A percentile compares a stretch with the other conserved stretches of the same genome.
Evolutionary conservation across 1,140 invertebrate species (phyloP).

Genomic region (Dreissena polymorpha): DNA sequence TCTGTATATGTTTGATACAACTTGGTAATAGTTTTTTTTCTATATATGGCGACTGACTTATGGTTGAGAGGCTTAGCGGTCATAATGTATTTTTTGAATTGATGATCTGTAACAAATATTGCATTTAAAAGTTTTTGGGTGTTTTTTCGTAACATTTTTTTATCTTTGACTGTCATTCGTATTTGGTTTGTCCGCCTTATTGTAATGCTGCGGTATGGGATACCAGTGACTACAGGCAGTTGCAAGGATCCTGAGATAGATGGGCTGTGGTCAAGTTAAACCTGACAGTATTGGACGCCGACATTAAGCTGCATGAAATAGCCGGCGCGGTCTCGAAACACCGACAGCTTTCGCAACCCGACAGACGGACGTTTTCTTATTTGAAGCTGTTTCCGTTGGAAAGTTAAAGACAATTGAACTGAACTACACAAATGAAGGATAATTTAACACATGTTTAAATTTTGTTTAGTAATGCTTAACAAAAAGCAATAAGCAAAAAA

Average conservation of each 20-base stretch:
- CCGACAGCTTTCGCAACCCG: conserved; percentile 57
- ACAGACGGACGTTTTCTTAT: conserved; percentile 63
- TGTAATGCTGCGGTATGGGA: conserved; percentile 65
- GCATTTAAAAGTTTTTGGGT: not conserved
- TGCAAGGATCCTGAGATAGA: conserved; percentile 58
- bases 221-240: conserved; percentile 65
- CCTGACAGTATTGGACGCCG: conserved; percentile 63
- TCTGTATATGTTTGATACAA: too few relatives aligned
- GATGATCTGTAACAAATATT: not conserved
- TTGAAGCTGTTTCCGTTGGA: conserved; percentile 69
- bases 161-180: not conserved
- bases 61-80: not conserved
- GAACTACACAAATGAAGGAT: conserved; percentile 50
- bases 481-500: not conserved
- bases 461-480: not conserved
- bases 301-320: conserved; percentile 62
- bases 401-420: conserved; percentile 63
- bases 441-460: conserved; percentile 21
- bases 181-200: too few relatives aligned
- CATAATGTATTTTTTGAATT: not conserved
- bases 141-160: not conserved
- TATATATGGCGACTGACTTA: not conserved
- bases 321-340: conserved; percentile 56
- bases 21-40: too few relatives aligned
- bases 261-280: conserved; percentile 60